Conservation (phyloP, 2,888 invertebrate genomes). For the Gonocerus acuteangulatus region DNA sequence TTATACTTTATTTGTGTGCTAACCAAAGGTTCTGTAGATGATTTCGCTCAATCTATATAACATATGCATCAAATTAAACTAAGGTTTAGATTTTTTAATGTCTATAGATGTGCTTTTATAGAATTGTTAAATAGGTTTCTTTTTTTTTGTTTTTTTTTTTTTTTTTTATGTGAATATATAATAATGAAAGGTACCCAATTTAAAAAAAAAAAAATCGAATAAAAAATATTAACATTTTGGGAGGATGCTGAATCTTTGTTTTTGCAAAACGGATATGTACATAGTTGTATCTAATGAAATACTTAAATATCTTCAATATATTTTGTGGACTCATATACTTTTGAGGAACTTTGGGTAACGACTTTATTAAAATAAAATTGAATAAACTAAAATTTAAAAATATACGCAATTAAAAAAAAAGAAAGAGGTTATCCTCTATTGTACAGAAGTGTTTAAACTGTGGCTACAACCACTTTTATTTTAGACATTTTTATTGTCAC, state of each 20-base stretch:
- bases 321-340: constrained; percentile 17
- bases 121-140: constrained; percentile 30
- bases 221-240: neutral
- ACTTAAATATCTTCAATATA: constrained; percentile 17
- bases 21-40: constrained; percentile 14
- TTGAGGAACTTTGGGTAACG: constrained; percentile 12
- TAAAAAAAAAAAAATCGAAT: neutral
- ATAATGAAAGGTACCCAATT: neutral
- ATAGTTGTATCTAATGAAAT: constrained; percentile 19
- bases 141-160: constrained; percentile 17
- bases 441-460: constrained; percentile 1
- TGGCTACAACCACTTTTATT: constrained; percentile 17
- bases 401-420: no score
- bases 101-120: constrained; percentile 36
- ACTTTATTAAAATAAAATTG: no score
- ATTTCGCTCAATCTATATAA: constrained; percentile 27
- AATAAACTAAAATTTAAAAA: no score
- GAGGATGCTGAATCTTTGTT: neutral
- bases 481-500: constrained; percentile 14
- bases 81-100: constrained; percentile 30
- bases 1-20: constrained; percentile 21
- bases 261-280: neutral
- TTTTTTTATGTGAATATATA: constrained; percentile 13
- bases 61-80: constrained; percentile 32
- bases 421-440: neutral